phyloP scores from a whole-genome alignment of 23 tunicate species.

The Trididemnum miniatum region DNA sequence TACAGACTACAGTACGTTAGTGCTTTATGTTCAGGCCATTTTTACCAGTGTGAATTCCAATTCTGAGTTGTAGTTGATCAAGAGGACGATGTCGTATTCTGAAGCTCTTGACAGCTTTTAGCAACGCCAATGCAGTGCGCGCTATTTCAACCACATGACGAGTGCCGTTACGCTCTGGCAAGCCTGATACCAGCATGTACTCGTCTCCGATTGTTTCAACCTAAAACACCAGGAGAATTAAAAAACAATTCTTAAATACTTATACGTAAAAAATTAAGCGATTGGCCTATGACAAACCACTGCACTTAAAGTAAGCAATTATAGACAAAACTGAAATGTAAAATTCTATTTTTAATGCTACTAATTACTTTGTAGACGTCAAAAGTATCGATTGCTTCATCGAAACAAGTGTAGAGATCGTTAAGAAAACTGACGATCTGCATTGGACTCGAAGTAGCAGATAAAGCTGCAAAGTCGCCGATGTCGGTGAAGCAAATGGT shows the following conservation, averaged over 20 bases:
- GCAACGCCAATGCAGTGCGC: constrained; percentile 71
- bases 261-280: too few relatives aligned
- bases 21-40: too few relatives aligned
- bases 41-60: constrained; percentile 92
- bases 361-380: constrained; percentile 84
- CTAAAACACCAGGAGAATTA: too few relatives aligned
- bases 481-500: constrained; percentile 93
- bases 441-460: constrained; percentile 89
- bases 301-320: too few relatives aligned
- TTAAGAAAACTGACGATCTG: constrained; percentile 81
- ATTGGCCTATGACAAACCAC: too few relatives aligned
- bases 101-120: constrained; percentile 72
- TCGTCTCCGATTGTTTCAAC: constrained; percentile 98
- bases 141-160: constrained; percentile 87
- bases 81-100: constrained; percentile 81
- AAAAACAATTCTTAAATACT: too few relatives aligned
- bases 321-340: too few relatives aligned
- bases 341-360: too few relatives aligned
- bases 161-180: constrained; percentile 88
- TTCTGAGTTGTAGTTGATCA: constrained; percentile 86
- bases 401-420: constrained; percentile 92
- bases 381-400: constrained; percentile 80
- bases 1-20: too few relatives aligned
- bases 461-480: constrained; percentile 79
- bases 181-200: constrained; percentile 94